Percentiles rank a stretch among this genome's conserved stretches.
Conservation (phyloP, 1,140 invertebrate species). For the Lerema accius region DNA sequence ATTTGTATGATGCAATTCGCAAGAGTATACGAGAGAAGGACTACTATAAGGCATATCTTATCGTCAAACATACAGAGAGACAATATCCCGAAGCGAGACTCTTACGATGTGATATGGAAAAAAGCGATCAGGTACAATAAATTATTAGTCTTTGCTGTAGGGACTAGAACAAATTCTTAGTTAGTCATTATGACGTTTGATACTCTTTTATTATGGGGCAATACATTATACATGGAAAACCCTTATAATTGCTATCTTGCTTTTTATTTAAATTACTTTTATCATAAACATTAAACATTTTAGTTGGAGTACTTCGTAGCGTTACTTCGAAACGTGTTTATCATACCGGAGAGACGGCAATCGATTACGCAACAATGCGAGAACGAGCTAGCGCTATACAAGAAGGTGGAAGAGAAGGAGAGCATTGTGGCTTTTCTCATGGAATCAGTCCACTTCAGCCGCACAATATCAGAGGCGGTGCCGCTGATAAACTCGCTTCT, state of each 20-base stretch:
- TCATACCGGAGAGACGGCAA: slow-evolving; percentile 62
- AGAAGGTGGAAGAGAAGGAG: slow-evolving; percentile 79
- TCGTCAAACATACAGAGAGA: slow-evolving; percentile 75
- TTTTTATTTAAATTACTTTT: no score
- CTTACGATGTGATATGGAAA: slow-evolving; percentile 75
- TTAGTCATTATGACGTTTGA: no score
- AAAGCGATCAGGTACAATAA: slow-evolving; percentile 73
- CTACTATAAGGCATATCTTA: slow-evolving; percentile 76
- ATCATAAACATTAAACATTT: no score
- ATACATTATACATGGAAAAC: no score
- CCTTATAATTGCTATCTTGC: no score
- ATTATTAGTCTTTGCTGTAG: slow-evolving; percentile 3
- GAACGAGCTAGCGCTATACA: slow-evolving; percentile 70
- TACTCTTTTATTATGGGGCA: no score
- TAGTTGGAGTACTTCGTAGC: slow-evolving; percentile 77
- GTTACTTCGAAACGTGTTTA: slow-evolving; percentile 70
- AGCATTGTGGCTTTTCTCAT: slow-evolving; percentile 84
- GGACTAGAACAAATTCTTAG: no score
- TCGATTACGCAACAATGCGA: slow-evolving; percentile 65
- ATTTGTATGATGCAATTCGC: slow-evolving; percentile 72
- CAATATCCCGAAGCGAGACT: slow-evolving; percentile 77
- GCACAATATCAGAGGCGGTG: slow-evolving; percentile 86
- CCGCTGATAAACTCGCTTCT: slow-evolving; percentile 88
- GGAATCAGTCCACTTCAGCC: slow-evolving; percentile 86
- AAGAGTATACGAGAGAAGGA: slow-evolving; percentile 65